These are phyloP conservation scores for Monomorium pharaonis DNA, from an alignment of 1,140 invertebrate genomes.

Conservation along the genomic window DNA sequence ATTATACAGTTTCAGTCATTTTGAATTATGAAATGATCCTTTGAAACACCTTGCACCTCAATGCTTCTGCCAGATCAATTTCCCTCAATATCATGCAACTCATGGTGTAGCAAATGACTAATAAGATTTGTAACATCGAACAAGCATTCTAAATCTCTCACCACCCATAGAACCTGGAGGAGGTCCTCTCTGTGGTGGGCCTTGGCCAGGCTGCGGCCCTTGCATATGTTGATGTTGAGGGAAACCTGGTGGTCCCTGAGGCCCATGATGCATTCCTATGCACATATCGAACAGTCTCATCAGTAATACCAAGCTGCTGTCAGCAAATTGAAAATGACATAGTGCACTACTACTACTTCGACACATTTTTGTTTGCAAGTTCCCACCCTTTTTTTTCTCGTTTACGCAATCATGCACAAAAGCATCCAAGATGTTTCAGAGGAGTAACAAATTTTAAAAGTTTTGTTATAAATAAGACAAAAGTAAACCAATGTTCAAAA, in stretches of 20 bases:
- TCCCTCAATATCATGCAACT: constrained; percentile 75
- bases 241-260: constrained; percentile 85
- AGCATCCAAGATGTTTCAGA: constrained; percentile 68
- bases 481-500: not conserved
- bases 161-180: constrained; percentile 87
- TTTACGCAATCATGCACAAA: constrained; percentile 56
- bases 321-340: constrained; percentile 46
- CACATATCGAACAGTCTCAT: constrained; percentile 71
- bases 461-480: not conserved
- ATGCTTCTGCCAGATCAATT: constrained; percentile 68
- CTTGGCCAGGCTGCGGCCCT: constrained; percentile 87
- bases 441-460: not conserved
- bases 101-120: constrained; percentile 33
- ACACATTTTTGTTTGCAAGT: not conserved
- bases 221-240: constrained; percentile 90
- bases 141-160: constrained; percentile 75
- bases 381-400: not conserved
- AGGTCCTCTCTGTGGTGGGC: constrained; percentile 88
- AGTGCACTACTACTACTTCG: constrained; percentile 53
- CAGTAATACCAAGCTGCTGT: constrained; percentile 62
- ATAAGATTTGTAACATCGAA: constrained; percentile 55
- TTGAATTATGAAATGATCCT: constrained; percentile 39
- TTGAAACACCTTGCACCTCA: constrained; percentile 71
- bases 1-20: not conserved
- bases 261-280: constrained; percentile 84